phyloP scores from a whole-genome alignment of 2,113 vertebrate genomes.

The Puffinus mauretanicus region DNA sequence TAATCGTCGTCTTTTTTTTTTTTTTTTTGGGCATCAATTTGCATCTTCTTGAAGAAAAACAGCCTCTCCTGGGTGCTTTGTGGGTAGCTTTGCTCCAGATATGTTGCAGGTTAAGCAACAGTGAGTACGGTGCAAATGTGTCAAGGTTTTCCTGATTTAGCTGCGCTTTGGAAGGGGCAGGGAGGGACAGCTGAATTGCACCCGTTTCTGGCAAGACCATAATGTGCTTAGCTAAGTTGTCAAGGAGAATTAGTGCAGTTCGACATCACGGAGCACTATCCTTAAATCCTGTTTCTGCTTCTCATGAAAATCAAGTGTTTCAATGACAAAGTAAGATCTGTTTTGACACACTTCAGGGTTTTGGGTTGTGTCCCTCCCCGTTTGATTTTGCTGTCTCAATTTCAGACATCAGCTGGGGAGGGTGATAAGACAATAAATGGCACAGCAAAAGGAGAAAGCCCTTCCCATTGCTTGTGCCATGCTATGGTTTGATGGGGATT shows the following conservation, averaged over 20 bases:
- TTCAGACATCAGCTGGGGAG: not conserved
- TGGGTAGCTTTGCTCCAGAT: not conserved
- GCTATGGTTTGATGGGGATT: not conserved
- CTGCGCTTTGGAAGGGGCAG: not conserved
- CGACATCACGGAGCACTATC: not conserved
- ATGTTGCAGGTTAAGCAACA: not conserved
- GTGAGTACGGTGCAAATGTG: not conserved
- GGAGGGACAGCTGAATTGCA: not conserved
- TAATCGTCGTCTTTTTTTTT: not conserved
- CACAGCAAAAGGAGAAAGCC: not conserved
- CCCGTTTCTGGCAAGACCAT: not conserved
- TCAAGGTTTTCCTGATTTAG: not conserved
- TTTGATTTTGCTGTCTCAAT: not conserved
- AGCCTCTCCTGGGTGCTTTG: not conserved
- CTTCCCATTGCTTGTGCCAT: fast-evolving
- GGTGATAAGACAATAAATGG: not conserved
- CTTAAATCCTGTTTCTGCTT: not conserved
- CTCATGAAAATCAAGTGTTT: not conserved
- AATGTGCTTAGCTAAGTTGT: not conserved
- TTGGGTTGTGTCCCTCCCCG: not conserved
- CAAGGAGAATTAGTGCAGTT: not conserved
- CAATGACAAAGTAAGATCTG: not conserved
- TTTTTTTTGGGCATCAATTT: not conserved
- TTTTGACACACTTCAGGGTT: not conserved
- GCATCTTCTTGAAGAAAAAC: not conserved